Percentiles rank a stretch among this genome's conserved stretches.
Evolutionary conservation across 2,797 vertebrate genomes (phyloP).

Genomic region (Trachurus trachurus): DNA sequence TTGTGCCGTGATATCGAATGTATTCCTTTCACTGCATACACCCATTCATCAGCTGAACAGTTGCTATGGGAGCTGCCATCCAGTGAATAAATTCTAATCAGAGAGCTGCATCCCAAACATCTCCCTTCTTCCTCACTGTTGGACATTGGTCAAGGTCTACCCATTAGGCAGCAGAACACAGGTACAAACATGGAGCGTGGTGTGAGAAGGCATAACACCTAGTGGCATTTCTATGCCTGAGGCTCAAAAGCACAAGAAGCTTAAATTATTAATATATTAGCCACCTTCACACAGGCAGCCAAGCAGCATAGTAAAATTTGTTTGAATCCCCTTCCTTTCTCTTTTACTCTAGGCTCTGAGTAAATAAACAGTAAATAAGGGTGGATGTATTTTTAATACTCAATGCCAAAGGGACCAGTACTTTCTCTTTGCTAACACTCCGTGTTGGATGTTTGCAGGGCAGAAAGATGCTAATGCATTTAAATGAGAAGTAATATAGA

Average conservation of each 20-base stretch:
- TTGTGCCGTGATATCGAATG: constrained; percentile 44
- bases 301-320: constrained; percentile 51
- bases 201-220: constrained; percentile 33
- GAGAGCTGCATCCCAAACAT: constrained; percentile 33
- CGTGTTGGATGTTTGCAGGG: constrained; percentile 47
- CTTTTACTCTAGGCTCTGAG: constrained; percentile 41
- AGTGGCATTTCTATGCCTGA: constrained; percentile 55
- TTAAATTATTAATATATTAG: constrained; percentile 76
- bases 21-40: constrained; percentile 51
- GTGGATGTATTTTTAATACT: constrained; percentile 61
- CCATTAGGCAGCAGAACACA: constrained; percentile 40
- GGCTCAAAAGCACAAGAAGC: constrained; percentile 52
- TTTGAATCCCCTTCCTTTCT: constrained; percentile 50
- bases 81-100: constrained; percentile 56
- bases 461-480: constrained; percentile 66
- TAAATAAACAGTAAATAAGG: constrained; percentile 59
- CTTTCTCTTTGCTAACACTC: constrained; percentile 43
- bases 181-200: constrained; percentile 32
- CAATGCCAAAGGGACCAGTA: constrained; percentile 44
- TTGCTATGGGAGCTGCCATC: constrained; percentile 63
- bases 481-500: constrained; percentile 59
- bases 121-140: constrained; percentile 28
- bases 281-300: constrained; percentile 61
- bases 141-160: constrained; percentile 46
- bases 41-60: constrained; percentile 52